Evolutionary conservation across 2,113 vertebrate genomes (phyloP).

Genomic region (Accipiter cooperii): DNA sequence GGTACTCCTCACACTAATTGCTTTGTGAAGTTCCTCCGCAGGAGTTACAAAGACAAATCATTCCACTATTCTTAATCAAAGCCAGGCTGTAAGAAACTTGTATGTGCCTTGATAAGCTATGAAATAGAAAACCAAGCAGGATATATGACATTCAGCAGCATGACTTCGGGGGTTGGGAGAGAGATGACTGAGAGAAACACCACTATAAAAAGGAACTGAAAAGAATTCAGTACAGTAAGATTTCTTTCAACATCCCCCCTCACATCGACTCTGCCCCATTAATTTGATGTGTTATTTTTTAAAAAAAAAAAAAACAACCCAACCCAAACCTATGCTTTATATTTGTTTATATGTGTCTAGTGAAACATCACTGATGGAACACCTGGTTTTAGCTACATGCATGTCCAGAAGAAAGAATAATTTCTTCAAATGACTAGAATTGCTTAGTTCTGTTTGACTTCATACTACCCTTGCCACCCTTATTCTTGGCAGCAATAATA

Average conservation of each 20-base stretch:
- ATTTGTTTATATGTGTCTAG: not conserved
- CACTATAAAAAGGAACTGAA: not conserved
- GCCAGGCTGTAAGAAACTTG: not conserved
- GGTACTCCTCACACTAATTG: not conserved
- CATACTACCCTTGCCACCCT: not conserved
- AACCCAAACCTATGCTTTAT: fast-evolving
- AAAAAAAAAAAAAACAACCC: not conserved
- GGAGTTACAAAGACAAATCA: not conserved
- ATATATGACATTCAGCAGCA: not conserved
- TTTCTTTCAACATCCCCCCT: not conserved
- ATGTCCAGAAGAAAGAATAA: not conserved
- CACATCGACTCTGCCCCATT: no score
- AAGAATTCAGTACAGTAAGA: not conserved
- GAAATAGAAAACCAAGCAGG: not conserved
- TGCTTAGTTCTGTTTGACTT: not conserved
- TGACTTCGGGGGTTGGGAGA: fast-evolving
- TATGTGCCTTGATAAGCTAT: not conserved
- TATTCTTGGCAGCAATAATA: not conserved
- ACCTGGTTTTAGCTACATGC: not conserved
- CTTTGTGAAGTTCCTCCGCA: not conserved
- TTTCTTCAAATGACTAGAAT: not conserved
- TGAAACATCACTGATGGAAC: not conserved
- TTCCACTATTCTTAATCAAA: not conserved
- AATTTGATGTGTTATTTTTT: not conserved
- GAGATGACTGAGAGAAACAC: not conserved